Evolutionary conservation across 2,797 vertebrate species (phyloP), one percentile per base, ranked within the genome.

Genomic region (Amblyopsis hoosieri): DNA sequence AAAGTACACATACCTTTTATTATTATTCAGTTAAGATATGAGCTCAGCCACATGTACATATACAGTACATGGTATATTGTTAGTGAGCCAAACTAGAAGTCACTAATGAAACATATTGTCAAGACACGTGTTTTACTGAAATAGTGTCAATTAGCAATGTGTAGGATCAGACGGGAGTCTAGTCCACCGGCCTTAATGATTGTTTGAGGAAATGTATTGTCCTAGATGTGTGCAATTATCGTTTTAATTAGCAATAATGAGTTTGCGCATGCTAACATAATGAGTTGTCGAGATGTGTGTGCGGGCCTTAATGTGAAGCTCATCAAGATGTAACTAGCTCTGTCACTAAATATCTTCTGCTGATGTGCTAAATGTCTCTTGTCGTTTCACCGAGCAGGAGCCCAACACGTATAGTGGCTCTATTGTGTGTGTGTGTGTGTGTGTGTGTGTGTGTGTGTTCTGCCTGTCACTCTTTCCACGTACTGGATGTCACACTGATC

Each of bases 171-270:
- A 75, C 77, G 63, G 57, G 23, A 60, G 60, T 62, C 53, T 56
- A 42, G 77, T 77, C 80, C 80, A 82, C 81, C 77, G 76, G 85
- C 77, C 71, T 3, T 82, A 78, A 79, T 78, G 76, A 72, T 72
- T 84, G 71, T 75, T 82, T 23, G 57, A 81, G 79, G 70, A 31
- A 83, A 83, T 85, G 74, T 85, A 85, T 85, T 89, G 85, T 91
- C 87, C 90, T 89, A 88, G 87, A 89, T 92, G 90, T 85, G 88
- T 86, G 88, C 85, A 92, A 93, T 94, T 90, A 92, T 88, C 88
- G 85, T 69, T 92, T 91, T 94, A 95, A 93, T 93, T 92, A 90
- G 75, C 87, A 83, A 82, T 93, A 93, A 92, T 93, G 86, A 86
- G 81, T 90, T 88, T 84, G 85, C 83, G 90, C 88, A 86, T 84